Evolutionary conservation across 1,140 invertebrate species (phyloP).

Genomic region (Aethina tumida): DNA sequence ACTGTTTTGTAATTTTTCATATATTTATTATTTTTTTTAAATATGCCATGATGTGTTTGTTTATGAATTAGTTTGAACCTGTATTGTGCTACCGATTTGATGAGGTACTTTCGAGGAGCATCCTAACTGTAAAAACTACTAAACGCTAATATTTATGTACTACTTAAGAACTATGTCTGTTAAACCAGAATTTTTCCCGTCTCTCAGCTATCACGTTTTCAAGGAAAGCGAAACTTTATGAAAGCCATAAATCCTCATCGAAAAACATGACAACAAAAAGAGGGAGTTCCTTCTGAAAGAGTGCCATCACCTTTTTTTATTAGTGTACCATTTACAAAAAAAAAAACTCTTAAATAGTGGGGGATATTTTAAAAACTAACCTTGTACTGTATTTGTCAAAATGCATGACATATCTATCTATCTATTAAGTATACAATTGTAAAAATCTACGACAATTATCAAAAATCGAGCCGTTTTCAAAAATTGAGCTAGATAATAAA

Average conservation of each 20-base stretch:
- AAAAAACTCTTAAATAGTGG: conserved; percentile 30
- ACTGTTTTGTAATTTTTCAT: too few relatives aligned
- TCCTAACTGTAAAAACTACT: conserved; percentile 25
- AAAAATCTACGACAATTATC: conserved; percentile 7
- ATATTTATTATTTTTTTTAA: too few relatives aligned
- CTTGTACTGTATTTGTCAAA: conserved; percentile 33
- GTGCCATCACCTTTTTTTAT: conserved; percentile 33
- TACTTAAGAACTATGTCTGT: conserved; percentile 24
- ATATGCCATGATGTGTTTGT: conserved; percentile 22
- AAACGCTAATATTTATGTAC: conserved; percentile 28
- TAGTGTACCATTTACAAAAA: conserved; percentile 35
- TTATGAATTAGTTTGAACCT: conserved; percentile 27
- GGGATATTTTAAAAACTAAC: conserved; percentile 31
- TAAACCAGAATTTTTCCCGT: conserved; percentile 22
- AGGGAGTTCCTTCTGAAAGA: too few relatives aligned
- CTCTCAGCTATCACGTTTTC: too few relatives aligned
- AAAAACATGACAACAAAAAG: too few relatives aligned
- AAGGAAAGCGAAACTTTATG: too few relatives aligned
- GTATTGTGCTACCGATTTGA: conserved; percentile 32
- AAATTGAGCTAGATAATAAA: too few relatives aligned
- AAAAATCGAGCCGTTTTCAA: too few relatives aligned
- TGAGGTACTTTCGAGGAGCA: conserved; percentile 23
- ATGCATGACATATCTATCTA: conserved; percentile 22
- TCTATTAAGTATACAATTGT: conserved; percentile 28
- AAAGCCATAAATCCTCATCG: too few relatives aligned